Percentiles rank a stretch among this genome's conserved stretches.
Conservation (phyloP, 30 jellyfish, hydroid and myxozoan species). For the Cassiopea andromeda region DNA sequence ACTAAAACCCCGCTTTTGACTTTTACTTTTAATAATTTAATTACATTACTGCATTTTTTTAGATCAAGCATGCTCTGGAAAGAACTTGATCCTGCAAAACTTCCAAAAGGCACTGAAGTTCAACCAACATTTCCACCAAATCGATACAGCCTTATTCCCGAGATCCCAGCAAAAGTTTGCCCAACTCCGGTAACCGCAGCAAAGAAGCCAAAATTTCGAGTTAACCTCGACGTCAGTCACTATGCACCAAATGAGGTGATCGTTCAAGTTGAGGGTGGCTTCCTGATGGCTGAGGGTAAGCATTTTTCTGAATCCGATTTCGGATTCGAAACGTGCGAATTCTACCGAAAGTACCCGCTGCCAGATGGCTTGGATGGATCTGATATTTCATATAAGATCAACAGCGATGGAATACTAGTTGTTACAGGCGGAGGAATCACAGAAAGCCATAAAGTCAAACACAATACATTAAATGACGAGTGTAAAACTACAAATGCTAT, state of each 20-base stretch:
- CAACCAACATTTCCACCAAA: slow-evolving; percentile 70
- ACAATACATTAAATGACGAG: slow-evolving; percentile 26
- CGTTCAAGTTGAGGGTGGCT: slow-evolving; percentile 73
- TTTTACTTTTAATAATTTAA: no score
- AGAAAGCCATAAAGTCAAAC: slow-evolving; percentile 20
- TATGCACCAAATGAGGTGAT: slow-evolving; percentile 85
- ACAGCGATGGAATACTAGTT: slow-evolving; percentile 72
- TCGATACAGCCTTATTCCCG: slow-evolving; percentile 66
- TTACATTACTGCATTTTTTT: neutral
- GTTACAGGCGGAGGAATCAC: slow-evolving; percentile 66
- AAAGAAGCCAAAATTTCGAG: slow-evolving; percentile 68
- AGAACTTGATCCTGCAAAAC: slow-evolving; percentile 39
- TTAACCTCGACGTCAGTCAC: slow-evolving; percentile 84
- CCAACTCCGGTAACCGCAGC: slow-evolving; percentile 39
- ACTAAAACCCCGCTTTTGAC: neutral
- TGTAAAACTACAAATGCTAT: slow-evolving; percentile 17
- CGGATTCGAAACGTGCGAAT: slow-evolving; percentile 88
- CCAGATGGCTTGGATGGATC: slow-evolving; percentile 79
- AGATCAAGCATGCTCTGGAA: slow-evolving; percentile 84
- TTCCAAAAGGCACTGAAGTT: slow-evolving; percentile 58
- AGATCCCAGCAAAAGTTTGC: slow-evolving; percentile 46
- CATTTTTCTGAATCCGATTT: slow-evolving; percentile 85
- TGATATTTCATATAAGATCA: slow-evolving; percentile 74
- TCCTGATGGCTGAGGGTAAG: slow-evolving; percentile 77
- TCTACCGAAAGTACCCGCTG: slow-evolving; percentile 86